Base-by-base conservation (phyloP, 2,888 invertebrate genomes). In the Bursaphelenchus okinawaensis region DNA sequence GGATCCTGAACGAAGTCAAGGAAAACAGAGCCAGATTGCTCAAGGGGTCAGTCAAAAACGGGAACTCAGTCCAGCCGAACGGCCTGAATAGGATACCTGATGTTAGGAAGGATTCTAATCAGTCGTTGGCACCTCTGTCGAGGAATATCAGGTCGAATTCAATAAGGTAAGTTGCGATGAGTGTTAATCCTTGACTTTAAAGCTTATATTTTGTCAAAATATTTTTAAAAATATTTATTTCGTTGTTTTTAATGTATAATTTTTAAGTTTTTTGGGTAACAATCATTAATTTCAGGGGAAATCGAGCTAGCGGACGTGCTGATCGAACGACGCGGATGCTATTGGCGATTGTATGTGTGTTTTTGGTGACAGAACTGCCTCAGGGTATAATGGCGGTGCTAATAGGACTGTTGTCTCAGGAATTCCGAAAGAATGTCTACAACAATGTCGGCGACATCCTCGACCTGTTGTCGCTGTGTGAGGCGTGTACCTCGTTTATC, bases 281-380 rank as follows among this genome's bases (percentile, higher is more conserved):
- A 16, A 40, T 16, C 7, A 20, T 7, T 20, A 7, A 24, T 54
- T 54, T 1, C 54, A 54, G 54, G 26, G 54, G 54, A 54, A 54
- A 12, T 29, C 29, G 19, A 16, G 24, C 57, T 12, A 60, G 75
- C 9, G 77, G 76, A 50, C 65, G 75, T 28, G 72, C 76, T 6
- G 84, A 85, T 71, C 77, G 85, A n/a, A 85, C 85, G 0, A 86
- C 85, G 0, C 81, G 83, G 29, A 86, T 86, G 86, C 74, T 86
- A 29, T 74, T 86, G 56, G 84, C 85, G 1, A 83, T 86, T 26
- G 84, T 85, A 1, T 82, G 83, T 3, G 81, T 86, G 6, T 85
- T 86, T 72, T 76, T 86, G 50, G 64, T 85, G 62, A 86, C 85
- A 0, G 86, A 86, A 68, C 72, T 86, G 52, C 86, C 86, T 4